Conservation (phyloP, 1,140 invertebrate genomes). For the Drosophila bipectinata region DNA sequence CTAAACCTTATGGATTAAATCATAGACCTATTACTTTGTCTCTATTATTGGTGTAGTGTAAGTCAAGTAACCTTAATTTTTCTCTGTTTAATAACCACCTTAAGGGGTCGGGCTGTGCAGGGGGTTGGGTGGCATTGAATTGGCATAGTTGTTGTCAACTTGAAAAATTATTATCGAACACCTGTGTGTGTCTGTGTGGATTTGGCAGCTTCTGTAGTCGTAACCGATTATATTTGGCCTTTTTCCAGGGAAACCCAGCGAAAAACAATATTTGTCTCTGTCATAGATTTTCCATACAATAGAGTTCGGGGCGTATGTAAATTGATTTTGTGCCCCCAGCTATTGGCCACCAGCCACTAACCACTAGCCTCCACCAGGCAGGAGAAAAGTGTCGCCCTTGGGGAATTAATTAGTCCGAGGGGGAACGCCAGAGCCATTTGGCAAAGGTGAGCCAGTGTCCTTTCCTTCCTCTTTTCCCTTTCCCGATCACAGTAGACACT, state of each 20-base stretch:
- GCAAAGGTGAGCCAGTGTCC: slow-evolving; percentile 2
- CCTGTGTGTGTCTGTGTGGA: slow-evolving; percentile 60
- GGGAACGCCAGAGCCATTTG: slow-evolving; percentile 13
- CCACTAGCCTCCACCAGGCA: not conserved
- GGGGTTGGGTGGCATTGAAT: slow-evolving; percentile 31
- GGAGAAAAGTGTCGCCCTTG: slow-evolving; percentile 70
- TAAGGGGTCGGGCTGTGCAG: slow-evolving; percentile 4
- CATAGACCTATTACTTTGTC: too few species aligned
- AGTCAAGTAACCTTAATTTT: not conserved
- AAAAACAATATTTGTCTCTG: slow-evolving; percentile 39
- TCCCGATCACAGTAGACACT: slow-evolving; percentile 53
- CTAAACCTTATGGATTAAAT: too few species aligned
- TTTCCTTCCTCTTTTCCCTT: not conserved
- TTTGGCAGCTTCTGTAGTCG: slow-evolving; percentile 21
- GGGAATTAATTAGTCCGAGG: slow-evolving; percentile 75
- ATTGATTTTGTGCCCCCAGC: slow-evolving; percentile 30
- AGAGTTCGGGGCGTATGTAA: slow-evolving; percentile 54
- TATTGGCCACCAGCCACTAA: slow-evolving; percentile 24
- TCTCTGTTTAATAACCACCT: slow-evolving; percentile 17
- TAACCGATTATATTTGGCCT: slow-evolving; percentile 35
- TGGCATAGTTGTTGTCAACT: slow-evolving; percentile 60
- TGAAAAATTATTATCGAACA: slow-evolving; percentile 80
- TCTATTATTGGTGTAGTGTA: not conserved
- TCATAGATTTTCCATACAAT: slow-evolving; percentile 45
- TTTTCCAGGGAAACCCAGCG: slow-evolving; percentile 33